Conservation (phyloP, 1,140 invertebrate species). For the Calephelis virginiensis region DNA sequence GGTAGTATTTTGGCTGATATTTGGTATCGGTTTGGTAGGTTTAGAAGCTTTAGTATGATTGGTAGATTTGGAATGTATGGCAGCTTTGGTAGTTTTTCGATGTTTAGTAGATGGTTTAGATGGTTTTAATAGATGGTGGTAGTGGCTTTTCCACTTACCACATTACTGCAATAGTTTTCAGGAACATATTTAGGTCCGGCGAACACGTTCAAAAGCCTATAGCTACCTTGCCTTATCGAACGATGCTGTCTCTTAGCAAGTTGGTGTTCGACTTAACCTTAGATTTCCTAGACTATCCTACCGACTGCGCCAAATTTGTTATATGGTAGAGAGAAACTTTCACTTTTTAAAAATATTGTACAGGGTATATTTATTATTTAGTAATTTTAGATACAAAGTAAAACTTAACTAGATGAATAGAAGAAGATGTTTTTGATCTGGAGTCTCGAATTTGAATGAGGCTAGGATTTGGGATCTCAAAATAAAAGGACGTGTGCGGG, state of each 20-base stretch:
- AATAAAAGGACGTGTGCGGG: too few species aligned
- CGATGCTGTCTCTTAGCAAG: not conserved
- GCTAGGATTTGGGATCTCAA: too few species aligned
- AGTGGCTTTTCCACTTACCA: not conserved
- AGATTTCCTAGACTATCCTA: not conserved
- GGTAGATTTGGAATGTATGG: too few species aligned
- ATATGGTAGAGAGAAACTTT: not conserved
- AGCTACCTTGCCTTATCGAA: not conserved
- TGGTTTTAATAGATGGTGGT: too few species aligned
- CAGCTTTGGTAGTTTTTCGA: too few species aligned
- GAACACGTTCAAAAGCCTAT: conserved; percentile 1
- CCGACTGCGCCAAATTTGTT: conserved; percentile 4
- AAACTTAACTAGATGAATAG: too few species aligned
- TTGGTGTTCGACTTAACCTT: not conserved
- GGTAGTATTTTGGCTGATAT: not conserved
- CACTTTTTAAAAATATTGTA: not conserved
- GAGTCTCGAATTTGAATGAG: too few species aligned
- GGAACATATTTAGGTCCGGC: not conserved
- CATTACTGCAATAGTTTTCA: not conserved
- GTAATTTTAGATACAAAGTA: too few species aligned
- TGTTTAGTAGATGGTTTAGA: too few species aligned
- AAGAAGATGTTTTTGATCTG: too few species aligned
- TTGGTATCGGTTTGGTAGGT: too few species aligned
- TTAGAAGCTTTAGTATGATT: too few species aligned
- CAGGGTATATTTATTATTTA: not conserved